Evolutionary conservation across 2,797 vertebrate genomes (phyloP).

Genomic region (Carapus acus): DNA sequence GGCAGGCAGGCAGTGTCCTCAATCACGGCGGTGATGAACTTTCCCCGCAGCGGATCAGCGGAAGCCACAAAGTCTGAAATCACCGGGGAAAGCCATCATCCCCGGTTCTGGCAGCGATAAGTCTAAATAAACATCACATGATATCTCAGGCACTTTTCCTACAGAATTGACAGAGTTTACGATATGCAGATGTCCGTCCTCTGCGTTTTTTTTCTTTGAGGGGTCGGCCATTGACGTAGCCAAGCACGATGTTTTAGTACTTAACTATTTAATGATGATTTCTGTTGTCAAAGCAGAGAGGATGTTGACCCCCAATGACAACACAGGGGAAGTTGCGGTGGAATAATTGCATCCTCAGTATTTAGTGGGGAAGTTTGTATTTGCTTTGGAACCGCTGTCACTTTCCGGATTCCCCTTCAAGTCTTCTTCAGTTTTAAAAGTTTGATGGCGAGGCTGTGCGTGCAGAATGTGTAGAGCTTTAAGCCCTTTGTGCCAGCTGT

Average conservation of each 20-base stretch:
- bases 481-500: no score
- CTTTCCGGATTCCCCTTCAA: background rate
- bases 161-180: constrained; percentile 42
- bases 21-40: constrained; percentile 22
- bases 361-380: constrained; percentile 20
- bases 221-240: constrained; percentile 24
- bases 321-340: constrained; percentile 16
- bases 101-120: constrained; percentile 41
- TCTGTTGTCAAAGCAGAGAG: constrained; percentile 10
- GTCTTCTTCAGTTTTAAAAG: background rate
- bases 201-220: constrained; percentile 23
- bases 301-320: constrained; percentile 19
- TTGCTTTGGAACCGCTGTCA: constrained; percentile 5
- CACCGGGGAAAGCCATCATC: constrained; percentile 51
- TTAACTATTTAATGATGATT: constrained; percentile 18
- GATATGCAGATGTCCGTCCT: constrained; percentile 46
- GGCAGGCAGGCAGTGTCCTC: constrained; percentile 12
- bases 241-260: constrained; percentile 16
- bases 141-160: constrained; percentile 45
- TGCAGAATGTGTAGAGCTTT: no score
- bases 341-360: constrained; percentile 12
- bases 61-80: constrained; percentile 36
- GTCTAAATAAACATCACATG: constrained; percentile 30
- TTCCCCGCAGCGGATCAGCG: constrained; percentile 20
- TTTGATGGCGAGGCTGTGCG: no score